Conservation (phyloP, 2,888 invertebrate species). For the Drosophila birchii region DNA sequence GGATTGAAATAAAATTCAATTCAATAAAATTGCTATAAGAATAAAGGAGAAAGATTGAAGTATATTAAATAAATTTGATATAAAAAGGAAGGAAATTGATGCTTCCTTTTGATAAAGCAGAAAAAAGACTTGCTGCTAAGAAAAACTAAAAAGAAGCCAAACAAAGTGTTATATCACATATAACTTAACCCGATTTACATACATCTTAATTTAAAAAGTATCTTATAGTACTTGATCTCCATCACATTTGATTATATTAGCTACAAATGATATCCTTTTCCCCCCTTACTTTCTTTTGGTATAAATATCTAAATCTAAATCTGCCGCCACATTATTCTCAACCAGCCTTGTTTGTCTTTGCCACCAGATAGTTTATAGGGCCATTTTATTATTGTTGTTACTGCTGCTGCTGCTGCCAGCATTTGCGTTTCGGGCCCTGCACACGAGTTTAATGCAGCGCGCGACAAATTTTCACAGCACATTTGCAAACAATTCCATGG, state of each 20-base stretch:
- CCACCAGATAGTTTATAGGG: constrained; percentile 43
- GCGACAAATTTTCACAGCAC: constrained; percentile 76
- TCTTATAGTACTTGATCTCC: neutral
- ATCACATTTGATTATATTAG: neutral
- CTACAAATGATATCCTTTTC: neutral
- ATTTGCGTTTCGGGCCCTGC: constrained; percentile 38
- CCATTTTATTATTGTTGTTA: constrained; percentile 39
- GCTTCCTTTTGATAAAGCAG: too few species aligned
- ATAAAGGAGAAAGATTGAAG: too few species aligned
- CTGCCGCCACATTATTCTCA: constrained; percentile 13
- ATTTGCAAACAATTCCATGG: constrained; percentile 59
- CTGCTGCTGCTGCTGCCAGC: constrained; percentile 2
- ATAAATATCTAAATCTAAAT: constrained; percentile 32
- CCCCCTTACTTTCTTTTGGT: neutral
- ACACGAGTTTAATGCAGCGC: constrained; percentile 76
- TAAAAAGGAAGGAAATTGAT: too few species aligned
- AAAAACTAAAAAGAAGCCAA: too few species aligned
- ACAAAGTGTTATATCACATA: neutral
- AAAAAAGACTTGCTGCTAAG: too few species aligned
- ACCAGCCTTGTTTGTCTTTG: constrained; percentile 18
- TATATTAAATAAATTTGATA: too few species aligned
- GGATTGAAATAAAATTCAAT: neutral
- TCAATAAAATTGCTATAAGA: neutral
- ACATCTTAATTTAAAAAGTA: neutral
- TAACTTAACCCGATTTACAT: neutral